Evolutionary conservation across 2,888 invertebrate genomes (phyloP).

Genomic region (Drosophila limbata): DNA sequence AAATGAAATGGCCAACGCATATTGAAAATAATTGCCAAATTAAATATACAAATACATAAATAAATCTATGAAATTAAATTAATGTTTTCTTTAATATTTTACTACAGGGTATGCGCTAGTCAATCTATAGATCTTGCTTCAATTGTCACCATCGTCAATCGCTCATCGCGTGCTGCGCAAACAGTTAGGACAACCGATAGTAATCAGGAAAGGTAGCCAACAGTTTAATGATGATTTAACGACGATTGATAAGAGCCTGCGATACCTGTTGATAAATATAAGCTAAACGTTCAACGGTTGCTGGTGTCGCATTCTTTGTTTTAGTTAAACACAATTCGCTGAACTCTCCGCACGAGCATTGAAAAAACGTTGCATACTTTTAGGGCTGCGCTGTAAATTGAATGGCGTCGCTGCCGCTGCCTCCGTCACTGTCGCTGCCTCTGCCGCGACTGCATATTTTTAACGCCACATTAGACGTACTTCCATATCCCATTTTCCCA

Average conservation of each 20-base stretch:
- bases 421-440: conserved; percentile 14
- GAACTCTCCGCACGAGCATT: conserved; percentile 4
- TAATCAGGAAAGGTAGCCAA: conserved; percentile 35
- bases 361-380: conserved; percentile 59
- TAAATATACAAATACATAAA: conserved; percentile 28
- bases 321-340: conserved; percentile 34
- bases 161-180: conserved; percentile 30
- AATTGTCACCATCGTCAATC: conserved; percentile 10
- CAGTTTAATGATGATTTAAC: conserved; percentile 34
- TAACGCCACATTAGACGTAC: not conserved
- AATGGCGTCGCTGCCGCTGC: conserved; percentile 46
- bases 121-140: not conserved
- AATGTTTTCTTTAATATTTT: not conserved
- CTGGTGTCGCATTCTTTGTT: conserved; percentile 15
- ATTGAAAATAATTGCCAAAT: conserved; percentile 14
- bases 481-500: conserved; percentile 51
- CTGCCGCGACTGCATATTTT: conserved; percentile 19
- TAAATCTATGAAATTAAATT: not conserved
- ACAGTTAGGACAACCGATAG: conserved; percentile 47
- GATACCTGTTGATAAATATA: conserved; percentile 44
- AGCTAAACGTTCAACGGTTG: conserved; percentile 36
- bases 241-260: conserved; percentile 48
- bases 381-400: conserved; percentile 52
- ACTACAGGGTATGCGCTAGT: not conserved
- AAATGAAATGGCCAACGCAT: conserved; percentile 26